phyloP scores from a whole-genome alignment of 2,797 vertebrate genomes.

The Chrosomus eos region DNA sequence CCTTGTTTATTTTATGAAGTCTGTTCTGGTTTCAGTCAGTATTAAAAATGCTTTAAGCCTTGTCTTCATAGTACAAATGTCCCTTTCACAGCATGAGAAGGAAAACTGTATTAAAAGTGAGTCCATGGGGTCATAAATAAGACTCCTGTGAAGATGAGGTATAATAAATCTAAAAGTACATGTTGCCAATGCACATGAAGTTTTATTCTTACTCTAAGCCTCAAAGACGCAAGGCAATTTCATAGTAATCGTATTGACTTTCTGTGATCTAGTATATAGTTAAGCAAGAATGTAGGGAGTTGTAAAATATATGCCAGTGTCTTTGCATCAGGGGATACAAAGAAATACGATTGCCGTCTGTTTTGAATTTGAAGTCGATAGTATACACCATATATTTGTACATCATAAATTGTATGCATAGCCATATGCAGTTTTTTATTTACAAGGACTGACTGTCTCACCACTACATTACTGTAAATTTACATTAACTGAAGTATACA shows the following conservation, averaged over 20 bases:
- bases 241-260: neutral
- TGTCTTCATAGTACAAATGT: slow-evolving; percentile 15
- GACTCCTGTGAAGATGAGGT: slow-evolving; percentile 7
- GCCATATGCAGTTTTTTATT: neutral
- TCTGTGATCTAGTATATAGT: slow-evolving; percentile 11
- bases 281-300: slow-evolving; percentile 10
- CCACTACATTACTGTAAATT: neutral
- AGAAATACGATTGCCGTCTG: neutral
- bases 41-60: slow-evolving; percentile 25
- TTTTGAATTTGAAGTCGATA: slow-evolving; percentile 20
- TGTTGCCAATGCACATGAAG: neutral
- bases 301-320: slow-evolving; percentile 21
- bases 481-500: neutral
- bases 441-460: neutral
- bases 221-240: neutral
- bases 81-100: slow-evolving; percentile 2
- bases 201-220: slow-evolving; percentile 9
- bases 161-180: slow-evolving; percentile 16
- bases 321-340: neutral
- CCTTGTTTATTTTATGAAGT: slow-evolving; percentile 12
- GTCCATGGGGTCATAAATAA: slow-evolving; percentile 18
- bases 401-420: neutral
- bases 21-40: slow-evolving; percentile 21
- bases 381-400: neutral
- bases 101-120: slow-evolving; percentile 14